Conservation (phyloP, 2,113 vertebrate genomes). For the Scolopax mira region DNA sequence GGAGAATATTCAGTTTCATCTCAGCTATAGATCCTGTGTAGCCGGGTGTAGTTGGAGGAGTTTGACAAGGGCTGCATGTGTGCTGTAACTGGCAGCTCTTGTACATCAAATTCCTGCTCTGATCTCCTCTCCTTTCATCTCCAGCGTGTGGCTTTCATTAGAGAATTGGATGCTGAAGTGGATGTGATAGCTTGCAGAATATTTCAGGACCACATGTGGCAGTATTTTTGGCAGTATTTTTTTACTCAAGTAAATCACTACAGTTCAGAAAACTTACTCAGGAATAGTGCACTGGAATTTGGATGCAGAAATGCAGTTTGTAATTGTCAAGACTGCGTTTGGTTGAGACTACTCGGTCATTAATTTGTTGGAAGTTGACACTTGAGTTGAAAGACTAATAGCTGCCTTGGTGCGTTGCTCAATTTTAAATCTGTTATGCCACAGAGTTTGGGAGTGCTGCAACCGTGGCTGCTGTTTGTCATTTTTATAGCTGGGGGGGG, state of each 20-base stretch:
- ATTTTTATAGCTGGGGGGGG: neutral
- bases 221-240: neutral
- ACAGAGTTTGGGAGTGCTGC: neutral
- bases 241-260: neutral
- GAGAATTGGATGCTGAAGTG: neutral
- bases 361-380: constrained; percentile 35
- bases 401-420: neutral
- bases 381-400: constrained; percentile 35
- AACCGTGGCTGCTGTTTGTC: neutral
- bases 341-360: neutral
- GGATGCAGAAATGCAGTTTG: constrained; percentile 12
- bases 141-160: neutral
- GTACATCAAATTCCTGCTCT: constrained; percentile 36
- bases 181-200: neutral
- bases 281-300: neutral
- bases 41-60: neutral
- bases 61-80: constrained; percentile 2
- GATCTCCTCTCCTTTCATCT: constrained; percentile 49
- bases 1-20: constrained; percentile 46
- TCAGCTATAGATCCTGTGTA: neutral
- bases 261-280: neutral
- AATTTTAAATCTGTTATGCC: neutral
- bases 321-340: constrained; percentile 26
- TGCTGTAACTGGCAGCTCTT: constrained; percentile 24
- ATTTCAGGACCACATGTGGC: neutral